Conservation (phyloP, 2,113 vertebrate genomes). For the Thomomys bottae region DNA sequence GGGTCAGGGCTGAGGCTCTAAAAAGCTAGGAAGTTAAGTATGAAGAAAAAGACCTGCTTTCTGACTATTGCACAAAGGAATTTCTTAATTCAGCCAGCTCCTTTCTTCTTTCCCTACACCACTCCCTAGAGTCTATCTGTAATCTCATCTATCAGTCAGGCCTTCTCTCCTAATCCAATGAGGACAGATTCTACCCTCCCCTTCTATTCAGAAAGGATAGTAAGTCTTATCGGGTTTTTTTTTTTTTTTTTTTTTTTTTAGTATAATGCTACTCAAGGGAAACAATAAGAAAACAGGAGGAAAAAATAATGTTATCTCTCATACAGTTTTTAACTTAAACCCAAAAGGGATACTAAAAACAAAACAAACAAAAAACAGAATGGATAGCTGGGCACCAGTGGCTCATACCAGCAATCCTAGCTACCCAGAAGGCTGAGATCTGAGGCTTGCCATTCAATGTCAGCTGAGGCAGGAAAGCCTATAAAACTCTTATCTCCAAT, state of each 20-base stretch:
- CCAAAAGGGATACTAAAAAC: not conserved
- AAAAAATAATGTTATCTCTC: not conserved
- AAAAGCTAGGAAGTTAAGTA: not conserved
- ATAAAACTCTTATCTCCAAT: too few species aligned
- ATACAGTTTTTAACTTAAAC: slow-evolving; percentile 2
- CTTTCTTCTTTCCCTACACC: not conserved
- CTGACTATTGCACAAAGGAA: not conserved
- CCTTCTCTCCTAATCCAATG: not conserved
- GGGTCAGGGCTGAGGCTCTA: not conserved
- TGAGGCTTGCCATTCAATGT: too few species aligned
- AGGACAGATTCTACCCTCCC: not conserved
- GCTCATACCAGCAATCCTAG: too few species aligned
- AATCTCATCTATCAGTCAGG: not conserved
- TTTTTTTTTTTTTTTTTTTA: too few species aligned
- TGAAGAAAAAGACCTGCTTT: not conserved
- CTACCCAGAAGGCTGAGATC: too few species aligned
- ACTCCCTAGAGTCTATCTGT: not conserved
- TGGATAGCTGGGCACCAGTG: too few species aligned
- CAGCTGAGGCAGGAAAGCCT: too few species aligned
- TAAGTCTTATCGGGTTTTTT: not conserved
- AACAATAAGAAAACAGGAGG: not conserved
- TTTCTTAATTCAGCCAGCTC: not conserved
- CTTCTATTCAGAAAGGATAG: not conserved
- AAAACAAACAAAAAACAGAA: too few species aligned
- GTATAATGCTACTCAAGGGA: not conserved